Evolutionary conservation across 2,888 invertebrate species (phyloP).

Genomic region (Anticlea derivata): DNA sequence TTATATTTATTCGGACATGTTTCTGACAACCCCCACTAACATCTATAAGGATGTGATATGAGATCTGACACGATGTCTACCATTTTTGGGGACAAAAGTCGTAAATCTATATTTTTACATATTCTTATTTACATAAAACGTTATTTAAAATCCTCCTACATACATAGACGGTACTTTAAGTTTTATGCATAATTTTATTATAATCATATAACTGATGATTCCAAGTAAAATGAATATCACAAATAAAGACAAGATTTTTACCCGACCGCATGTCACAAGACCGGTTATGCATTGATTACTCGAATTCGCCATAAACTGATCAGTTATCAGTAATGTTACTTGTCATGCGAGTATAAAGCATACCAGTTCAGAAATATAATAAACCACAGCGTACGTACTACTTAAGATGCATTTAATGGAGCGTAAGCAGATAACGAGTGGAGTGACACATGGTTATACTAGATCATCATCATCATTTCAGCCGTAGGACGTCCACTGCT

Average conservation of each 20-base stretch:
- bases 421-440: not conserved
- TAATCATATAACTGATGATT: constrained; percentile 14
- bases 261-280: constrained; percentile 30
- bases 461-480: not conserved
- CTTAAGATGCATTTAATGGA: not conserved
- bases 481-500: too few species aligned
- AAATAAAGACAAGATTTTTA: constrained; percentile 22
- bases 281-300: constrained; percentile 49
- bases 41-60: too few species aligned
- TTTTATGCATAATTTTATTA: constrained; percentile 18
- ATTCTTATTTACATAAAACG: not conserved
- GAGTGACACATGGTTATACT: not conserved
- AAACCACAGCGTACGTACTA: not conserved
- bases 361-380: constrained; percentile 17
- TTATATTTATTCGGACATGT: too few species aligned
- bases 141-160: constrained; percentile 18
- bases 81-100: too few species aligned
- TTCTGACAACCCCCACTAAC: too few species aligned
- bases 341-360: constrained; percentile 24
- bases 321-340: constrained; percentile 47
- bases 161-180: not conserved
- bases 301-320: constrained; percentile 46
- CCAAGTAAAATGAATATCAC: constrained; percentile 23
- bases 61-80: too few species aligned
- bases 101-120: not conserved